Conservation (phyloP, 2,888 invertebrate species). For the Eristalinus sepulchralis region DNA sequence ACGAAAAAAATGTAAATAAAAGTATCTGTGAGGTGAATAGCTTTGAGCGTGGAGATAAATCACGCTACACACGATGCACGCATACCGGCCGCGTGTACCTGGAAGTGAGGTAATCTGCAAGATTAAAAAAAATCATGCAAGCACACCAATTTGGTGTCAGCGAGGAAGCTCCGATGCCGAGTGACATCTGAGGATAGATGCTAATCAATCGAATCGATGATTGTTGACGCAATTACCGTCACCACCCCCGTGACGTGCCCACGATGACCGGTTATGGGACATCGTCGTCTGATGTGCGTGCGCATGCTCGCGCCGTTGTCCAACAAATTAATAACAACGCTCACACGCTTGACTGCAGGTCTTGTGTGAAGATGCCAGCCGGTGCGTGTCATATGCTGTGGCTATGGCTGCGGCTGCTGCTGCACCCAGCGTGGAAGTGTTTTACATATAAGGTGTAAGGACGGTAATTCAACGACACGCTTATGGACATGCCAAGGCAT, state of each 20-base stretch:
- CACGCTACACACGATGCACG: constrained; percentile 21
- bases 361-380: constrained; percentile 39
- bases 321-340: constrained; percentile 59
- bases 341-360: constrained; percentile 25
- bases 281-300: constrained; percentile 41
- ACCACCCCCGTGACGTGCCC: background rate
- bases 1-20: constrained; percentile 36
- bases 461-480: constrained; percentile 49
- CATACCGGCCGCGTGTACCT: constrained; percentile 17
- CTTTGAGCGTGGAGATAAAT: constrained; percentile 47
- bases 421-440: constrained; percentile 46
- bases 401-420: background rate
- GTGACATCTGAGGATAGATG: constrained; percentile 56
- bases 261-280: constrained; percentile 49
- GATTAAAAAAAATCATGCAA: constrained; percentile 52
- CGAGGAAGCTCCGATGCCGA: constrained; percentile 19
- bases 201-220: constrained; percentile 42
- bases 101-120: constrained; percentile 43
- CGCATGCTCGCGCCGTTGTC: constrained; percentile 56
- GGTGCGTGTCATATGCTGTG: constrained; percentile 44
- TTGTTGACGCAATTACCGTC: background rate
- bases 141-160: constrained; percentile 7
- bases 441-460: constrained; percentile 53
- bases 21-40: constrained; percentile 51
- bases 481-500: constrained; percentile 35